Conservation (phyloP, 2,888 invertebrate species). For the Microctonus brassicae region DNA sequence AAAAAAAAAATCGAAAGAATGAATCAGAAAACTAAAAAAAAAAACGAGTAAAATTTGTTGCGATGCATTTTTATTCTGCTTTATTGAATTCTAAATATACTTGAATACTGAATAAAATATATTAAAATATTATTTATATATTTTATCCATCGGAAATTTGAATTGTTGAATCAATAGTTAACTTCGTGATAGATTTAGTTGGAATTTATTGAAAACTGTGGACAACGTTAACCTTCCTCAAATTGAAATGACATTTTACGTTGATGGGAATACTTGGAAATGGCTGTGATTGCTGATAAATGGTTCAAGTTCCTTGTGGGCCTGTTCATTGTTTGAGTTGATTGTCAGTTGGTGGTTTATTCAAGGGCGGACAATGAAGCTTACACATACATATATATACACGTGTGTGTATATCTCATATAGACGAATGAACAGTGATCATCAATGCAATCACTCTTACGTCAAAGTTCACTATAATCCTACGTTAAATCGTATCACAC, state of each 20-base stretch:
- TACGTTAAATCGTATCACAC: too few relatives aligned
- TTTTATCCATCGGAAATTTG: neutral
- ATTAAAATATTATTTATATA: neutral
- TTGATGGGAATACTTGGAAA: neutral
- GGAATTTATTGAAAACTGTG: neutral
- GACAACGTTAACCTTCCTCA: neutral
- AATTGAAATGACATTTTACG: neutral
- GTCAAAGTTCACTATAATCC: neutral
- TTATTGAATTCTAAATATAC: neutral
- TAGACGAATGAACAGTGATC: neutral
- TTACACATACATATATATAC: neutral
- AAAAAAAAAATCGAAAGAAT: too few relatives aligned
- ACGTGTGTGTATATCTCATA: neutral
- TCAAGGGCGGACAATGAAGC: neutral
- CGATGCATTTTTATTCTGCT: too few relatives aligned
- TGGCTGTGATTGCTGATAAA: neutral
- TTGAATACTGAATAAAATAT: neutral
- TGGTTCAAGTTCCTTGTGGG: neutral
- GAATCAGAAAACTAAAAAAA: too few relatives aligned
- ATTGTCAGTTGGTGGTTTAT: slow-evolving; percentile 16
- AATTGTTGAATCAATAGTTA: neutral
- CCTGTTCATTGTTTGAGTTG: slow-evolving; percentile 1
- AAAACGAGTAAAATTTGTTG: too few relatives aligned
- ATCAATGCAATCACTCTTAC: neutral
- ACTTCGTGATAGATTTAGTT: neutral